Evolutionary conservation across 2,113 vertebrate genomes (phyloP).

Genomic region (Suricata suricatta): DNA sequence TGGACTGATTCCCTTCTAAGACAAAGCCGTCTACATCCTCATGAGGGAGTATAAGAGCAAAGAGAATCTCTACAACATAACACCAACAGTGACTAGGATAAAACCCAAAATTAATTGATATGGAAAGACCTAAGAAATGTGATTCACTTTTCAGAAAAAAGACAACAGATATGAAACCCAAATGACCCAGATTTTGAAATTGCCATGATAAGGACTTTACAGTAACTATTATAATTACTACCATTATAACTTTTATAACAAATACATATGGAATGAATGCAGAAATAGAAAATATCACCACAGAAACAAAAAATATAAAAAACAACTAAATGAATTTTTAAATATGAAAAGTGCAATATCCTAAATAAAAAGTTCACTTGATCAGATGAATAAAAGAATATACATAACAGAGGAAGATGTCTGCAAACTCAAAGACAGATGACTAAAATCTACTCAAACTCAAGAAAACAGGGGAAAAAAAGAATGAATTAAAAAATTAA

Average conservation of each 20-base stretch:
- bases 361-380: background rate
- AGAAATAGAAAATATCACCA: background rate
- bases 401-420: background rate
- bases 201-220: background rate
- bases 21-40: background rate
- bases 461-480: background rate
- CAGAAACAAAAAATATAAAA: background rate
- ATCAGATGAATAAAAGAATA: background rate
- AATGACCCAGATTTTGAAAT: background rate
- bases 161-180: background rate
- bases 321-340: background rate
- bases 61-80: background rate
- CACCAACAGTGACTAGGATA: background rate
- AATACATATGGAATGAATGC: background rate
- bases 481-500: background rate
- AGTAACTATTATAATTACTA: background rate
- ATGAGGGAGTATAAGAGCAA: background rate
- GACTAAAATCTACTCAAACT: background rate
- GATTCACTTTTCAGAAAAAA: background rate
- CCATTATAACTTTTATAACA: background rate
- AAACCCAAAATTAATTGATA: background rate
- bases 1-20: background rate
- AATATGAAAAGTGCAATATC: background rate
- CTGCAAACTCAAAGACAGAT: background rate
- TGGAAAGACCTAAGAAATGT: background rate